Evolutionary conservation across 2,113 vertebrate species (phyloP).

Genomic region (Silurus asotus): DNA sequence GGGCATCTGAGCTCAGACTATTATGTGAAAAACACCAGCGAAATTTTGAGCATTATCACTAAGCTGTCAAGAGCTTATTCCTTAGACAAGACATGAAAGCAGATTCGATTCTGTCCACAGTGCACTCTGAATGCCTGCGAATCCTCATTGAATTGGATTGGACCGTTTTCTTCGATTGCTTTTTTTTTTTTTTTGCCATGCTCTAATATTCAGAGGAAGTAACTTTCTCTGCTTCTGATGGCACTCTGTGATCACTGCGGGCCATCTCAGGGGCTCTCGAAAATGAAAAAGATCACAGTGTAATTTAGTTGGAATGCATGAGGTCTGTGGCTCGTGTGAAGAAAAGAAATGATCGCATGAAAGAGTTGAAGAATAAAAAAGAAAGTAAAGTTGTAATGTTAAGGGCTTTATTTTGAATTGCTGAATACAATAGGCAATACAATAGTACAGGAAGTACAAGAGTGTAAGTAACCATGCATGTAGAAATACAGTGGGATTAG

Average conservation of each 20-base stretch:
- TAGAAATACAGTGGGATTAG: not conserved
- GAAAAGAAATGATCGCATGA: conserved; percentile 19
- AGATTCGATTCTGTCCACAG: conserved; percentile 27
- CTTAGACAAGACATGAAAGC: conserved; percentile 34
- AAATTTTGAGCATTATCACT: conserved; percentile 15
- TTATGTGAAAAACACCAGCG: not conserved
- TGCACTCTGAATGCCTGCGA: conserved; percentile 9
- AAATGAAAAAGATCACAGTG: conserved; percentile 58
- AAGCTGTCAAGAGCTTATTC: conserved; percentile 15
- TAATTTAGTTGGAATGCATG: conserved; percentile 59
- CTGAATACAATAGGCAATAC: not conserved
- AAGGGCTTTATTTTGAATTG: conserved; percentile 47
- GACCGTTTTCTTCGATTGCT: conserved; percentile 31
- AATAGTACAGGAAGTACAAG: not conserved
- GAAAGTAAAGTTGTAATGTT: conserved; percentile 33
- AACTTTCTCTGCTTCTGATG: conserved; percentile 48
- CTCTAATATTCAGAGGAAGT: conserved; percentile 56
- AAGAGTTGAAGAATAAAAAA: not conserved
- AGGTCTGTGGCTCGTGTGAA: conserved; percentile 36
- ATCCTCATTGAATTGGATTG: conserved; percentile 32
- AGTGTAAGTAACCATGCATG: not conserved
- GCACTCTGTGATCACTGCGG: conserved; percentile 63
- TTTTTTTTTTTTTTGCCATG: conserved; percentile 23
- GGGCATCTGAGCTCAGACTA: not conserved
- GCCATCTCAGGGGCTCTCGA: conserved; percentile 51